These are phyloP conservation scores for Drosophila takahashii DNA, from an alignment of 1,140 invertebrate species.

Conservation along the genomic window DNA sequence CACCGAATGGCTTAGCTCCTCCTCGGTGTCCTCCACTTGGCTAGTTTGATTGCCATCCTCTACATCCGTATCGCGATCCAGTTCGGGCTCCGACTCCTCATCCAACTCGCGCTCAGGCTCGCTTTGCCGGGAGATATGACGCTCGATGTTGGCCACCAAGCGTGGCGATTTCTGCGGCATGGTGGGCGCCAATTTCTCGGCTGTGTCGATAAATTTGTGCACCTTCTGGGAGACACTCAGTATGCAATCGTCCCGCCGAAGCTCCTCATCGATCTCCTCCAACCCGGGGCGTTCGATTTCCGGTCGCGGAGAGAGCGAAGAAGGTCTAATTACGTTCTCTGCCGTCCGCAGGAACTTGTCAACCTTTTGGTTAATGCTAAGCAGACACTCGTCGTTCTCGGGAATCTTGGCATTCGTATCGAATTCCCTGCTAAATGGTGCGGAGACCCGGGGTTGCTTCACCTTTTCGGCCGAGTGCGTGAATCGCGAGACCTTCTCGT, in stretches of 20 bases:
- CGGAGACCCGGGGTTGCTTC: conserved; percentile 75
- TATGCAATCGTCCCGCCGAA: conserved; percentile 86
- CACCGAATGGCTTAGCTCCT: conserved; percentile 4
- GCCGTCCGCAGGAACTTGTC: conserved; percentile 88
- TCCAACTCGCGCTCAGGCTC: conserved; percentile 42
- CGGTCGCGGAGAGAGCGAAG: conserved; percentile 73
- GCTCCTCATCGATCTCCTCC: conserved; percentile 86
- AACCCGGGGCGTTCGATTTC: conserved; percentile 85
- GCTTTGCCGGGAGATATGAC: conserved; percentile 84
- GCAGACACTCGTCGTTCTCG: conserved; percentile 87
- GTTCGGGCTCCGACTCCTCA: conserved; percentile 48
- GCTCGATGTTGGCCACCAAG: conserved; percentile 84
- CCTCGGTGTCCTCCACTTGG: conserved; percentile 15
- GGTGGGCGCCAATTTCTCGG: conserved; percentile 85
- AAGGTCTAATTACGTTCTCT: conserved; percentile 86
- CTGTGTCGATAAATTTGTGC: conserved; percentile 87
- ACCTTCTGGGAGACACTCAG: conserved; percentile 88
- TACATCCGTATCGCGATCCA: conserved; percentile 50
- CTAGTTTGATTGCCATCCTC: conserved; percentile 6
- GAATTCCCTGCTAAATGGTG: conserved; percentile 68
- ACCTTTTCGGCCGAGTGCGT: conserved; percentile 84
- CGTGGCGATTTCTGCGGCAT: conserved; percentile 80
- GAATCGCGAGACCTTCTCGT: conserved; percentile 88
- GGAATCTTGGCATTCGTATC: conserved; percentile 84
- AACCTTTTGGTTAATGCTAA: conserved; percentile 89